Evolutionary conservation across 2,888 invertebrate genomes (phyloP), one percentile per base, ranked within the genome.

Genomic region (Melieria omissa): DNA sequence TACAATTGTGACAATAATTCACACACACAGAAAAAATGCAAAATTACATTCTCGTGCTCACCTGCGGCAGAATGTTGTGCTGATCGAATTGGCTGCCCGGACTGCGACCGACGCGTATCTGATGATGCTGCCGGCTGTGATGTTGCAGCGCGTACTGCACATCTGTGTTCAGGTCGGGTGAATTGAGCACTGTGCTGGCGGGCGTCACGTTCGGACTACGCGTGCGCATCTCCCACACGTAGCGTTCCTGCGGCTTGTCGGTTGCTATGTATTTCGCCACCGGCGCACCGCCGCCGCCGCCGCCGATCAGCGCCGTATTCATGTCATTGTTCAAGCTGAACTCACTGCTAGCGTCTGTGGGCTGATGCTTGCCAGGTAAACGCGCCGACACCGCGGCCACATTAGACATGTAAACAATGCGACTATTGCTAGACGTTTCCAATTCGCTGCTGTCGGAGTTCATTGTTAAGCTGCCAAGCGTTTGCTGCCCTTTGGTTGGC

Each of bases 31-130:
- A 8, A 55, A 55, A 55, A 55, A 7, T 55, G 3, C n/a, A 14
- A 55, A 55, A 55, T 55, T 55, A 3, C 12, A 58, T n/a, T 10
- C 49, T 12, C 29, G 29, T n/a, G 42, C 73, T 75, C 42, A 83
- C 84, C 77, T 84, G 83, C 47, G 82, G 83, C 47, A 80, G 74
- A 69, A 80, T 78, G 65, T 75, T 77, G 63, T 77, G 76, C 57
- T 80, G 78, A 62, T 85, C 85, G 46, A 84, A 82, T 73, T 84
- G 85, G 75, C 84, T 86, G 16, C 84, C 86, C n/a, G 86, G 86
- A 80, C 86, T 87, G n/a, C 86, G 83, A 0, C 86, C 86, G n/a
- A 87, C 80, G 47, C 85, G 83, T 70, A 87, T 87, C 73, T 86
- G 86, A 61, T 83, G 83, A 79, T 77, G 78, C 78, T 75, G 81